phyloP scores from a whole-genome alignment of 2,113 vertebrate genomes.

The Malaclemys terrapin region DNA sequence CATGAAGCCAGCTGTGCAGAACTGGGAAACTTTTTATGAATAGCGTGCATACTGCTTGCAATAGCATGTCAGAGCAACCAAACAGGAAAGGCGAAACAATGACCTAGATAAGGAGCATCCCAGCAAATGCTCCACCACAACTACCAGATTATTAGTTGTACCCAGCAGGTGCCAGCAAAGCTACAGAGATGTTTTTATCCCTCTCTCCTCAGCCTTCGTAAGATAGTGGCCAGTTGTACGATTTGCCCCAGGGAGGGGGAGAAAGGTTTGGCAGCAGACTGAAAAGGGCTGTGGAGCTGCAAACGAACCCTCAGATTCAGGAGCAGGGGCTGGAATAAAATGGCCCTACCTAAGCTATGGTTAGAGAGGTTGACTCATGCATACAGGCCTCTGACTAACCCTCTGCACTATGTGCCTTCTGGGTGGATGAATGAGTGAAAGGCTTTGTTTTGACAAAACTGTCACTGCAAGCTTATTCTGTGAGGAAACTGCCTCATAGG shows the following conservation, averaged over 20 bases:
- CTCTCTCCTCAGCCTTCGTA: background rate
- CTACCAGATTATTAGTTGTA: background rate
- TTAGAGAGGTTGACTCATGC: background rate
- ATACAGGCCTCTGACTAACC: background rate
- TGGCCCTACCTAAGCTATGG: background rate
- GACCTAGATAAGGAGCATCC: background rate
- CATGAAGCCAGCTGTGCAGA: background rate
- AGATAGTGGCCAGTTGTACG: background rate
- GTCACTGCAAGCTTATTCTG: background rate
- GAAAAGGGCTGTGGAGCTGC: background rate
- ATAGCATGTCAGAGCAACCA: background rate
- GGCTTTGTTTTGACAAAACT: background rate
- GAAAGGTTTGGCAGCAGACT: background rate
- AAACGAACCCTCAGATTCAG: background rate
- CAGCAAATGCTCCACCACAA: background rate
- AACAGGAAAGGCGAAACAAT: accelerated
- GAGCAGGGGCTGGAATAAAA: background rate
- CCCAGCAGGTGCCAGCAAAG: background rate
- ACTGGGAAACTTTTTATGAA: background rate
- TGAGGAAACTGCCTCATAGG: background rate
- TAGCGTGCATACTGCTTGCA: accelerated
- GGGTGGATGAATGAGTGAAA: background rate
- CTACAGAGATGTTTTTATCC: background rate
- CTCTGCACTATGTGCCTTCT: background rate
- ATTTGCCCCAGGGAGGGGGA: accelerated